Base-by-base conservation (phyloP, 2,113 vertebrate species). In the Hucho hucho region DNA sequence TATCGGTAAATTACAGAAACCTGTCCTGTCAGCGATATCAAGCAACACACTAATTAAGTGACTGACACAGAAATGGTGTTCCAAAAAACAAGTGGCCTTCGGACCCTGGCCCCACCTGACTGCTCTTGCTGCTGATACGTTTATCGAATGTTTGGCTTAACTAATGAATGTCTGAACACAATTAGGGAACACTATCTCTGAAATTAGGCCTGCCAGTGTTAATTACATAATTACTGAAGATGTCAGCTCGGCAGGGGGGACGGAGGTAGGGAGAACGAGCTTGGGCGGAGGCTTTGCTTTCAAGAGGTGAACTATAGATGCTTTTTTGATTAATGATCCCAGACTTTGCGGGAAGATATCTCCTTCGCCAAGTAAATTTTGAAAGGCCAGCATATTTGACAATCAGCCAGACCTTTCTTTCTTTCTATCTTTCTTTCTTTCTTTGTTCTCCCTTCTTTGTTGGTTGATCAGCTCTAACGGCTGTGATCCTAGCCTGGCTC, bases 351-450 rank as follows among this genome's bases (percentile, higher is more conserved):
- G 90, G 90, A 89, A 92, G 92, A 92, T 92, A 91, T 92, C 91
- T 86, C 87, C 91, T 91, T 90, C 90, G 90, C 91, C 88, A 87
- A 92, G 92, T 90, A 92, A 88, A 93, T 93, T 93, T 91, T 91
- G 91, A 92, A 94, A 94, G 92, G 92, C 91, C 92, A 94, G 91
- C 91, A 92, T 92, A 93, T 93, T 93, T 92, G 92, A 91, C 91
- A 93, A 93, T 92, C 91, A 92, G 90, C 77, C 87, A 93, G 93
- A 94, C 92, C 92, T 94, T 94, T 92, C 84, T 85, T 58, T 81
- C 84, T 32, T 32, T 37, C 6, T 37, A 7, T 37, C 32, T 29
- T 29, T 29, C 1, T 37, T 37, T 37, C 6, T 32, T 32, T 37
- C 32, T 37, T 37, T 37, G 0, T 37, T 37, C 2, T 53, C 4